phyloP scores from a whole-genome alignment of 1,140 invertebrate genomes.

The Eumeta japonica region DNA sequence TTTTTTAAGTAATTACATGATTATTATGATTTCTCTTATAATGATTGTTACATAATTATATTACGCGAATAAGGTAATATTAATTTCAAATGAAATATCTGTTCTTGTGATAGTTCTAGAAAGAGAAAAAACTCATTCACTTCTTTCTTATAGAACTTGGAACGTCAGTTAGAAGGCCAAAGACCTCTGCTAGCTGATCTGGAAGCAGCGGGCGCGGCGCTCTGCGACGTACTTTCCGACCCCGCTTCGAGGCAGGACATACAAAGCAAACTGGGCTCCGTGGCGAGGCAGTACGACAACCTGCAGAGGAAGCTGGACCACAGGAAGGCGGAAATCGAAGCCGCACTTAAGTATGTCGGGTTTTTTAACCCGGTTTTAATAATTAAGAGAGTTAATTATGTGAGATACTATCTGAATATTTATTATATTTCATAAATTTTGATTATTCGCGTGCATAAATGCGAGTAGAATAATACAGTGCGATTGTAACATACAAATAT shows the following conservation, averaged over 20 bases:
- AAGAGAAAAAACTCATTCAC: too few species aligned
- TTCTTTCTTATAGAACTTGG: constrained; percentile 66
- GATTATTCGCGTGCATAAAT: not conserved
- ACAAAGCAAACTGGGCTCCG: constrained; percentile 78
- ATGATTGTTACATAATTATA: too few species aligned
- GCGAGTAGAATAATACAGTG: too few species aligned
- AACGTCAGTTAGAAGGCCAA: constrained; percentile 84
- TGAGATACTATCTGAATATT: not conserved
- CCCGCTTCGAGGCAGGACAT: constrained; percentile 87
- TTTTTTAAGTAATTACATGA: too few species aligned
- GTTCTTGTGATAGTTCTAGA: too few species aligned
- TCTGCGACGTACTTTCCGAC: constrained; percentile 88
- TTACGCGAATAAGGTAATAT: too few species aligned
- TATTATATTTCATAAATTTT: not conserved
- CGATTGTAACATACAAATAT: too few species aligned
- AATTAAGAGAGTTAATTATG: constrained; percentile 3
- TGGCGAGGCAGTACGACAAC: constrained; percentile 80
- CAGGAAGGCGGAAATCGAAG: constrained; percentile 87
- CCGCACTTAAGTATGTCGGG: constrained; percentile 63
- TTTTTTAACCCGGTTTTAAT: too few species aligned
- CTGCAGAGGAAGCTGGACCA: constrained; percentile 87
- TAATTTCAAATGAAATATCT: too few species aligned
- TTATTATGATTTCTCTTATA: too few species aligned
- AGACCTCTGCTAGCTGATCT: constrained; percentile 83
- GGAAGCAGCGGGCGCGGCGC: constrained; percentile 79